Conservation (phyloP, 2,888 invertebrate genomes). For the Drosophila atroscutellata region DNA sequence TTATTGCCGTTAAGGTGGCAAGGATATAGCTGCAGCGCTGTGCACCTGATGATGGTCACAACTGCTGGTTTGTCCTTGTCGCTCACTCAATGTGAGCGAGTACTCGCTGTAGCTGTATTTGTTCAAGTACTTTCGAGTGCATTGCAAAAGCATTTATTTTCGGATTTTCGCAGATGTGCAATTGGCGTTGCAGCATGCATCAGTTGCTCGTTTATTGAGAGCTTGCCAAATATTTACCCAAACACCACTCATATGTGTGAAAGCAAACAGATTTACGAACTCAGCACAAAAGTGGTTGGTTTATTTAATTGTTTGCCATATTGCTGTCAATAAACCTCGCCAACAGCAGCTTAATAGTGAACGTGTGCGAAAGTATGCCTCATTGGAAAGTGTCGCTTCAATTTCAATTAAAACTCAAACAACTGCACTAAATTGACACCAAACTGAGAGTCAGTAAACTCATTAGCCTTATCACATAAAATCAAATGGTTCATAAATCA, state of each 20-base stretch:
- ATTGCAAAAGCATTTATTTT: conserved; percentile 68
- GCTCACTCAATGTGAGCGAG: conserved; percentile 22
- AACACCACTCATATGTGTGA: conserved; percentile 13
- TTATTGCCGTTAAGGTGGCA: conserved; percentile 57
- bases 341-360: not conserved
- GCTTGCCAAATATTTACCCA: conserved; percentile 41
- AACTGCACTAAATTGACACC: conserved; percentile 16
- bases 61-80: conserved; percentile 2
- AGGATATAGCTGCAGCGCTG: conserved; percentile 22
- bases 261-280: conserved; percentile 14
- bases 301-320: not conserved
- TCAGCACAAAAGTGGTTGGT: not conserved
- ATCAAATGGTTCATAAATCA: conserved; percentile 62
- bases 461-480: conserved; percentile 46
- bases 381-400: not conserved
- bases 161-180: conserved; percentile 58
- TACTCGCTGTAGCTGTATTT: conserved; percentile 47
- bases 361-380: not conserved
- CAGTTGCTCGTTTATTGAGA: conserved; percentile 28
- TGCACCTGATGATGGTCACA: conserved; percentile 18
- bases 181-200: conserved; percentile 12
- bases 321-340: not conserved
- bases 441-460: conserved; percentile 42
- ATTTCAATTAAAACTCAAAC: conserved; percentile 12
- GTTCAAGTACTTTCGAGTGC: conserved; percentile 70